These are phyloP conservation scores for Cantharis rustica DNA, from an alignment of 2,888 invertebrate genomes.

Conservation along the genomic window DNA sequence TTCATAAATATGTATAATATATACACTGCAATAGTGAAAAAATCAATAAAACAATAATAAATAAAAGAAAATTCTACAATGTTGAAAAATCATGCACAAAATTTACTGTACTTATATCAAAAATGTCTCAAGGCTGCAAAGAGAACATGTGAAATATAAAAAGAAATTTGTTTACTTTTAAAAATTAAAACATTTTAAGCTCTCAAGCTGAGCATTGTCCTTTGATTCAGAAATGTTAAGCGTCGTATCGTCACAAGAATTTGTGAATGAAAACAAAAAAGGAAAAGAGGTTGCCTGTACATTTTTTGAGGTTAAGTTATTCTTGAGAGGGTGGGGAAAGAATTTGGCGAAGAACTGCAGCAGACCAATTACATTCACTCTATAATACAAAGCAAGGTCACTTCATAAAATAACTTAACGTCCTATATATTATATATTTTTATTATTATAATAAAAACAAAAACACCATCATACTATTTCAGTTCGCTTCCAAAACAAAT, in stretches of 20 bases:
- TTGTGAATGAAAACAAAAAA: slow-evolving; percentile 27
- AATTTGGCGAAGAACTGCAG: slow-evolving; percentile 32
- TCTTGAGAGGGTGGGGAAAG: background rate
- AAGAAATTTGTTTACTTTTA: slow-evolving; percentile 23
- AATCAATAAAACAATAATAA: slow-evolving; percentile 21
- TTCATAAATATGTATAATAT: slow-evolving; percentile 2
- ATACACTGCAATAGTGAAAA: slow-evolving; percentile 14
- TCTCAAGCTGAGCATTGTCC: slow-evolving; percentile 28
- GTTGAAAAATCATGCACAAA: slow-evolving; percentile 22
- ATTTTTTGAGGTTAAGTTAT: slow-evolving; percentile 36
- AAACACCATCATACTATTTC: slow-evolving; percentile 47
- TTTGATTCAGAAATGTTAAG: slow-evolving; percentile 36
- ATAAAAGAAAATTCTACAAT: slow-evolving; percentile 19
- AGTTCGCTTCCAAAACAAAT: slow-evolving; percentile 33
- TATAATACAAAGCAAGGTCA: slow-evolving; percentile 68
- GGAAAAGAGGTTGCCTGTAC: slow-evolving; percentile 46
- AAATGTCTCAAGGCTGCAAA: slow-evolving; percentile 41
- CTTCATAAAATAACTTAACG: slow-evolving; percentile 65
- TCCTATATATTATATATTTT: slow-evolving; percentile 53
- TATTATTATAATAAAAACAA: slow-evolving; percentile 52
- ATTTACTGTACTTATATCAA: slow-evolving; percentile 15
- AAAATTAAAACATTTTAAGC: slow-evolving; percentile 1
- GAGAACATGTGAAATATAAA: slow-evolving; percentile 37
- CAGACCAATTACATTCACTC: slow-evolving; percentile 48
- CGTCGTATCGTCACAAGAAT: slow-evolving; percentile 32